phyloP scores from a whole-genome alignment of 2,797 vertebrate species.

The Enteromius argenteus region DNA sequence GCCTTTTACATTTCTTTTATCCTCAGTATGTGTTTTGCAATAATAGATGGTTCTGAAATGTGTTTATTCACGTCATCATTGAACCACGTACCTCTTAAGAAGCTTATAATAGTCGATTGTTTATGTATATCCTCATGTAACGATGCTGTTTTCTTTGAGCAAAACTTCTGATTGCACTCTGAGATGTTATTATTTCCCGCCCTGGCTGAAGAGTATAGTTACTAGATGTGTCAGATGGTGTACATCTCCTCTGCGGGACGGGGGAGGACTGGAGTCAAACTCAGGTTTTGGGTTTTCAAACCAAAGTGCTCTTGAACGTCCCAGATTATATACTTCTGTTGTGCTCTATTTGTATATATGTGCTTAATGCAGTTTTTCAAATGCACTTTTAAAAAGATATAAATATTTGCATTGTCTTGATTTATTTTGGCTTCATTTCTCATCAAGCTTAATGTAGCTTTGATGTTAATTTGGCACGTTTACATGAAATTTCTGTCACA shows the following conservation, averaged over 20 bases:
- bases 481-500: not conserved
- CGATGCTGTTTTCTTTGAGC: not conserved
- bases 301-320: conserved; percentile 37
- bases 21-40: not conserved
- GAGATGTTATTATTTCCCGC: not conserved
- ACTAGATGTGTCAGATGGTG: not conserved
- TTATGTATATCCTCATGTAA: not conserved
- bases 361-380: conserved; percentile 25
- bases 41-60: conserved; percentile 9
- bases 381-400: not conserved
- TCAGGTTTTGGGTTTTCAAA: conserved; percentile 35
- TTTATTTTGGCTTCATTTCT: conserved; percentile 1
- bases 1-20: not conserved
- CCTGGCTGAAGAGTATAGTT: conserved; percentile 1
- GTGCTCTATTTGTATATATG: conserved; percentile 16
- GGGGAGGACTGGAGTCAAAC: conserved; percentile 18
- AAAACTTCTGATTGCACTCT: conserved; percentile 9
- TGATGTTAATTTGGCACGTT: conserved; percentile 21
- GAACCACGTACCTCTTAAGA: conserved; percentile 19
- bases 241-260: conserved; percentile 30
- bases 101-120: not conserved
- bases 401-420: conserved; percentile 12
- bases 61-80: not conserved
- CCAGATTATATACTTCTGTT: not conserved
- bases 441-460: not conserved